These are phyloP conservation scores for Dryobotodes eremita DNA, from an alignment of 2,888 invertebrate genomes.

Conservation along the genomic window DNA sequence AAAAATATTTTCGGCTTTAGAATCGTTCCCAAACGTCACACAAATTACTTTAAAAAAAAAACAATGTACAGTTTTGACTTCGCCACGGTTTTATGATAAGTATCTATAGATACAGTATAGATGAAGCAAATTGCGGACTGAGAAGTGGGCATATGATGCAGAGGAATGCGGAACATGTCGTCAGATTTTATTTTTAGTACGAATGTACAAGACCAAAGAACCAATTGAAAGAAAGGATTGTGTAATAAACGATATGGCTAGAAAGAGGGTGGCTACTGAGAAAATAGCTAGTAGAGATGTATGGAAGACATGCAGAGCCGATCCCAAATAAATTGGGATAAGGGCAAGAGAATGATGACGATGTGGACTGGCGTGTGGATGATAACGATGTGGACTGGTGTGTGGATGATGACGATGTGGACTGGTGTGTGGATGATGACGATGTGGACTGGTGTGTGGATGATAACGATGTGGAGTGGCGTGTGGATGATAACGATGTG, in stretches of 20 bases:
- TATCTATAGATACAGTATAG: no score
- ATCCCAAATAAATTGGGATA: neutral
- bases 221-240: neutral
- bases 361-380: neutral
- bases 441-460: neutral
- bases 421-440: neutral
- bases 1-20: no score
- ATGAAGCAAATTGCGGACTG: neutral
- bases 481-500: no score
- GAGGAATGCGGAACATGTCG: neutral
- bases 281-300: neutral
- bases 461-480: no score
- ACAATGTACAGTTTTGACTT: no score
- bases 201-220: neutral
- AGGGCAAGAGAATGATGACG: no score
- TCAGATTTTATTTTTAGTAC: neutral
- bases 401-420: neutral
- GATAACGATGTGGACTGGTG: no score
- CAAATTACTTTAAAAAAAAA: no score
- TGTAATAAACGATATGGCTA: neutral
- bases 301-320: neutral
- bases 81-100: no score
- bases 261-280: neutral
- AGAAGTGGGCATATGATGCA: neutral
- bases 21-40: no score